A percentile compares a stretch with the other conserved stretches of the same genome.
Evolutionary conservation across 2,797 vertebrate genomes (phyloP).

Genomic region (Petrocephalus sullivani): DNA sequence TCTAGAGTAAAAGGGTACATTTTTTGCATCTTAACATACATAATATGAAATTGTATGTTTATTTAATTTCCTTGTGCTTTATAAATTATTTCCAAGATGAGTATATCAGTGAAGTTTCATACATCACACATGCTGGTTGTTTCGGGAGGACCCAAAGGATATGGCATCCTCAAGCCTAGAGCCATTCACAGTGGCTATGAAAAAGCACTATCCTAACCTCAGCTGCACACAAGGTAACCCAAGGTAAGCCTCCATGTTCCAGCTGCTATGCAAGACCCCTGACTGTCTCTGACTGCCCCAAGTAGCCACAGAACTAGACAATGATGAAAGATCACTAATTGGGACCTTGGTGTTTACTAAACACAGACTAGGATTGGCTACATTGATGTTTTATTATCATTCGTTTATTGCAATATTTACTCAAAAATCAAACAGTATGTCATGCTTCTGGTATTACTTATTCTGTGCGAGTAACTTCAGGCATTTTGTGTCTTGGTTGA

Average conservation of each 20-base stretch:
- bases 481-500: neutral
- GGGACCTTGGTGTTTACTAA: neutral
- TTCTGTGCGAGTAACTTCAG: neutral
- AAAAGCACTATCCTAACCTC: no score
- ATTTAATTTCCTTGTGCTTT: neutral
- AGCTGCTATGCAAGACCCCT: neutral
- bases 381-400: neutral
- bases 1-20: neutral
- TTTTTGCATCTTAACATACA: neutral
- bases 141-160: neutral
- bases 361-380: neutral
- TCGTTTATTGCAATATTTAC: neutral
- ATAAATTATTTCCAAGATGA: neutral
- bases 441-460: neutral
- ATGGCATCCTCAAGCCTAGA: neutral
- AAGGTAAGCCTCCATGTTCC: neutral
- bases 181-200: neutral
- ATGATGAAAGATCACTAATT: neutral
- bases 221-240: neutral
- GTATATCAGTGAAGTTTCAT: neutral
- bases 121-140: neutral
- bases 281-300: neutral
- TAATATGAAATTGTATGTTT: neutral
- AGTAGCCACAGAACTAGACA: neutral
- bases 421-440: neutral